Evolutionary conservation across 1,140 invertebrate genomes (phyloP), one percentile per base, ranked within the genome.

Genomic region (Drosophila malerkotliana): DNA sequence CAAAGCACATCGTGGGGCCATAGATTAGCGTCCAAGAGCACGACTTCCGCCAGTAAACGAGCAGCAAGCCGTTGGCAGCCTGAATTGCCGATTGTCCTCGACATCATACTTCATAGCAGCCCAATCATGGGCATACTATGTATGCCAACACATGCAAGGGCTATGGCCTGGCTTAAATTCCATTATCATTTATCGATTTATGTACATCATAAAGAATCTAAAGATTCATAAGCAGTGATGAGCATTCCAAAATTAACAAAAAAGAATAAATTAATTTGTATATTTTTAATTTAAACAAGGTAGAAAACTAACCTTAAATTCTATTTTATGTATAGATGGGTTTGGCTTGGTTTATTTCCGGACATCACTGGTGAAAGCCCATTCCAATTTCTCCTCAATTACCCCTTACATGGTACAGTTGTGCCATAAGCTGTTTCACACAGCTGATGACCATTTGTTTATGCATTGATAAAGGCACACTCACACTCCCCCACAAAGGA

Each of bases 11-110:
- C 48, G 62, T 73, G 60, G 39, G 47, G 63, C 73, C 57, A 74
- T 81, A 74, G 75, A 82, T 81, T 81, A 82, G 73, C 48, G 68
- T 74, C 79, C 79, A 81, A 82, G 79, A 63, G 79, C 79, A 58
- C 54, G 72, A 15, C 60, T 77, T 77, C 78, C 67, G 66, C 45
- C 48, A 81, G 60, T 45, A 66, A 81, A 75, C 66, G 55, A 80
- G 39, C 52, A 56, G 32, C 39, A 69, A 49, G 37, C 52, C 59
- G 57, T 60, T 77, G 66, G 54, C 49, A 71, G 41, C 64, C 54
- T 56, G 53, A 69, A 77, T 63, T 71, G 69, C 47, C 64, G 41
- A 66, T 67, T 67, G 61, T 68, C 60, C 61, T 63, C 34, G 44
- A 26, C 28, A 41, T n/a, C 3, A 44, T 15, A 44, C 21, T 15